phyloP scores from a whole-genome alignment of 2,888 invertebrate genomes.

The Perithous albicinctus region DNA sequence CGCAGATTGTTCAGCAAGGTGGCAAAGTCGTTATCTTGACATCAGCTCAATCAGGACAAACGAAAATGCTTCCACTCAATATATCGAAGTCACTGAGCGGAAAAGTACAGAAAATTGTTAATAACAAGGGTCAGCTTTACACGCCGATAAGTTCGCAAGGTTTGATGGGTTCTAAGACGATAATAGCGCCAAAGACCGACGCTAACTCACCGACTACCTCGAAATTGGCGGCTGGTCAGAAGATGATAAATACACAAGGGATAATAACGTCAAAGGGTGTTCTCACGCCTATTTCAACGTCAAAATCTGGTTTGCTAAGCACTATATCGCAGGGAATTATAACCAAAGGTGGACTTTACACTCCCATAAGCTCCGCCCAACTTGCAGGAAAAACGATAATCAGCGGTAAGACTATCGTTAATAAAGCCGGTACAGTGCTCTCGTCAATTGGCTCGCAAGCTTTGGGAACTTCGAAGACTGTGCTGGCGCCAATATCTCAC shows the following conservation, averaged over 20 bases:
- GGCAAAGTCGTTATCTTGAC: slow-evolving; percentile 83
- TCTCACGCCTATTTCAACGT: slow-evolving; percentile 84
- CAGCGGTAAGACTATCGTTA: slow-evolving; percentile 77
- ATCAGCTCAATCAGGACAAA: slow-evolving; percentile 78
- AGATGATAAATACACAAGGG: slow-evolving; percentile 81
- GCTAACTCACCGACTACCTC: slow-evolving; percentile 76
- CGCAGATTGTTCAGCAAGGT: slow-evolving; percentile 82
- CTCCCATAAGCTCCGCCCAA: slow-evolving; percentile 76
- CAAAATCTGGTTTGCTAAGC: slow-evolving; percentile 75
- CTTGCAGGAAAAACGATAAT: slow-evolving; percentile 76
- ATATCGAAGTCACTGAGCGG: slow-evolving; percentile 84
- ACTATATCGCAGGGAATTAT: slow-evolving; percentile 76
- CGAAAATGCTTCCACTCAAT: slow-evolving; percentile 79
- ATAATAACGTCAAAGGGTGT: slow-evolving; percentile 81
- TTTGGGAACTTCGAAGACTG: slow-evolving; percentile 76
- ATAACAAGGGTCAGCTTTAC: slow-evolving; percentile 87
- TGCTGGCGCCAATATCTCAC: slow-evolving; percentile 77
- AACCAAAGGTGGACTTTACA: slow-evolving; percentile 77
- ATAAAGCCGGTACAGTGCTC: slow-evolving; percentile 76
- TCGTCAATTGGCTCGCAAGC: slow-evolving; percentile 71
- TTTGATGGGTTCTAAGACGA: slow-evolving; percentile 73
- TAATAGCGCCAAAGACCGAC: slow-evolving; percentile 82
- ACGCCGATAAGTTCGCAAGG: slow-evolving; percentile 74
- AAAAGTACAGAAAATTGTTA: slow-evolving; percentile 86
- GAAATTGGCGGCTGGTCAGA: slow-evolving; percentile 84